A percentile compares a stretch with the other conserved stretches of the same genome.
These are phyloP conservation scores for Limenitis camilla DNA, from an alignment of 2,888 invertebrate species.

Conservation along the genomic window DNA sequence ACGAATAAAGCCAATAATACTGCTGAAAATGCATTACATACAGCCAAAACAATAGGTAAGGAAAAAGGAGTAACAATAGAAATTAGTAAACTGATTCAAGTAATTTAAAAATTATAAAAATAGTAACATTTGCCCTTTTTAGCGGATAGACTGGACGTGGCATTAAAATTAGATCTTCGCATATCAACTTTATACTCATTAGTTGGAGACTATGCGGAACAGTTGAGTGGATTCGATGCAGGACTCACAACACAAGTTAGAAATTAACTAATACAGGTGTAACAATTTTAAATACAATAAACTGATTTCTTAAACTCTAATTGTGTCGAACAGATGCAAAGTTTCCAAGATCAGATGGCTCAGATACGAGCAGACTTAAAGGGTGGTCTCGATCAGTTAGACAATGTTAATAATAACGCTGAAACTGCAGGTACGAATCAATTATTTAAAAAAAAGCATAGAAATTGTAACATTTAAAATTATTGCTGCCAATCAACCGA, in stretches of 20 bases:
- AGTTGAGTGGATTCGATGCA: constrained; percentile 49
- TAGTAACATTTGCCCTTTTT: constrained; percentile 2
- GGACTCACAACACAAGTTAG: constrained; percentile 50
- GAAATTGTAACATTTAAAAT: too few relatives aligned
- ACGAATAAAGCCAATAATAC: constrained; percentile 30
- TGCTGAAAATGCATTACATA: constrained; percentile 35
- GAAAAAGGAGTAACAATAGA: not conserved
- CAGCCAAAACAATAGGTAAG: constrained; percentile 38
- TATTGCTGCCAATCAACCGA: not conserved
- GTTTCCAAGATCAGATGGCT: constrained; percentile 53
- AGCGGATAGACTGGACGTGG: constrained; percentile 47
- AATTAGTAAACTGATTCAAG: not conserved
- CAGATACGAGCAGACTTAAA: constrained; percentile 44
- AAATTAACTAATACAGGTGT: not conserved
- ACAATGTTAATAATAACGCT: constrained; percentile 42
- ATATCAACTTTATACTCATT: constrained; percentile 35
- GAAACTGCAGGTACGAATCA: constrained; percentile 48
- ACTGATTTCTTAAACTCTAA: not conserved
- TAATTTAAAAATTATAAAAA: not conserved
- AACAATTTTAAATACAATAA: not conserved
- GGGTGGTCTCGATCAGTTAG: constrained; percentile 39
- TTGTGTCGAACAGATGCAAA: constrained; percentile 38
- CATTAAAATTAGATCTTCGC: constrained; percentile 35
- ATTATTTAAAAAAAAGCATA: too few relatives aligned
- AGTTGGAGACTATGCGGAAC: constrained; percentile 46